These are phyloP conservation scores for Drosophila multiciliata DNA, from an alignment of 2,888 invertebrate genomes.

Conservation along the genomic window DNA sequence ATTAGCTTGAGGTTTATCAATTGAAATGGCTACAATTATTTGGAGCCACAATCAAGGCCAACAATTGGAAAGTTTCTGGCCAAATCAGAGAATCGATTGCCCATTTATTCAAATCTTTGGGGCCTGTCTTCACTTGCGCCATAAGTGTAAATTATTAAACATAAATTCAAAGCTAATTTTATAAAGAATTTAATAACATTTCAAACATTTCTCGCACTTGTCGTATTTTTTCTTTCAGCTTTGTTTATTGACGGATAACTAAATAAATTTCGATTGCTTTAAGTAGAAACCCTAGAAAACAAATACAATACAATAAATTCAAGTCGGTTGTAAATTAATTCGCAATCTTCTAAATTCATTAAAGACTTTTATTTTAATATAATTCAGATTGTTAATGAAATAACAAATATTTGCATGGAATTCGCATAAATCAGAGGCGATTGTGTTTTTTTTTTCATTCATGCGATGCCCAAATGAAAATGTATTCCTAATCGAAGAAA, in stretches of 20 bases:
- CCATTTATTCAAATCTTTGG: conserved; percentile 36
- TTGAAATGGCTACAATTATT: conserved; percentile 27
- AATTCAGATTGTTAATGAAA: conserved; percentile 21
- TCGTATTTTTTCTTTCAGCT: conserved; percentile 8
- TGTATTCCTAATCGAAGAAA: conserved; percentile 15
- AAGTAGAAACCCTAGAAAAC: neutral
- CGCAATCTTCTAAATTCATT: conserved; percentile 43
- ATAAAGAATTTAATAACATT: conserved; percentile 9
- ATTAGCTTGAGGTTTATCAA: conserved; percentile 33
- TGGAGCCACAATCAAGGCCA: conserved; percentile 19
- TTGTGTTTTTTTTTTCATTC: conserved; percentile 32
- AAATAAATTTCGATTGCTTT: conserved; percentile 1
- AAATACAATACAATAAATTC: neutral
- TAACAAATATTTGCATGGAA: conserved; percentile 24
- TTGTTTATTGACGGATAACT: conserved; percentile 38
- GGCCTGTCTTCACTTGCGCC: conserved; percentile 20
- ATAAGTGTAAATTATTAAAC: conserved; percentile 39
- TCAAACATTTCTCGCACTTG: conserved; percentile 24
- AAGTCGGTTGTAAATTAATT: conserved; percentile 20
- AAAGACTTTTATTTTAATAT: conserved; percentile 20
- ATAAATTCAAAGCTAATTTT: conserved; percentile 30
- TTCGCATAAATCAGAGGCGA: conserved; percentile 29
- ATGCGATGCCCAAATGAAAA: conserved; percentile 27
- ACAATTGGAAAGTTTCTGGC: conserved; percentile 4
- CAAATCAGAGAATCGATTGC: conserved; percentile 18